Evolutionary conservation across 2,113 vertebrate genomes (phyloP).

Genomic region (Pomatostomus ruficeps): DNA sequence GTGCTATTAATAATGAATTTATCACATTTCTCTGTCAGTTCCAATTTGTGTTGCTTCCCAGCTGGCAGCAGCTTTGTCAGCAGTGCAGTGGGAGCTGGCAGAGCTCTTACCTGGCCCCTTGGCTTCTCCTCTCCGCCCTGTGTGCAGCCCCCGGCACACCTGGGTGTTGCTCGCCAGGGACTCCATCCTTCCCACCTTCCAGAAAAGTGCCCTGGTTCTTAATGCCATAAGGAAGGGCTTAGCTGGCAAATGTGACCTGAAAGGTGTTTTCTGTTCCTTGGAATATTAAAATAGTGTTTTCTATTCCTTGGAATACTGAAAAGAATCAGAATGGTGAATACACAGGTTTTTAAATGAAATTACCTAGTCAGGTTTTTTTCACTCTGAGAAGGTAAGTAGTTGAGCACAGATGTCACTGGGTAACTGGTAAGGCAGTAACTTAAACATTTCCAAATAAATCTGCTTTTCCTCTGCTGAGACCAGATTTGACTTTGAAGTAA

Average conservation of each 20-base stretch:
- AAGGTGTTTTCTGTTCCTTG: background rate
- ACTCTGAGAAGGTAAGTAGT: background rate
- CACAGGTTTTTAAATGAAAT: background rate
- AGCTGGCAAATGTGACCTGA: background rate
- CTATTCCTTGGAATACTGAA: background rate
- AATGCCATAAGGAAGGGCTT: background rate
- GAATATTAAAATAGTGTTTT: background rate
- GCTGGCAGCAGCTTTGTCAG: background rate
- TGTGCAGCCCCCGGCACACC: background rate
- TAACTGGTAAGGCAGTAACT: background rate
- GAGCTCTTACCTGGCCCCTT: background rate
- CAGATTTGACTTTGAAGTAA: background rate
- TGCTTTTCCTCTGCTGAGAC: background rate
- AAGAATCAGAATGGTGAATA: background rate
- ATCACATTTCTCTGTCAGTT: constrained; percentile 27
- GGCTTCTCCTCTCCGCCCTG: background rate
- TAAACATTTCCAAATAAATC: background rate
- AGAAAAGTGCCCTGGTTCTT: background rate
- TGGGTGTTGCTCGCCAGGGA: background rate
- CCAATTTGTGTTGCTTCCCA: background rate
- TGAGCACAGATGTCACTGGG: background rate
- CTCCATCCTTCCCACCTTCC: background rate
- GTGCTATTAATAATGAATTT: constrained; percentile 55
- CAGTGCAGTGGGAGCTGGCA: background rate
- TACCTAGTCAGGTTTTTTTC: background rate